These are phyloP conservation scores for Eptatretus burgeri DNA, from an alignment of 2,113 vertebrate genomes.

Conservation along the genomic window DNA sequence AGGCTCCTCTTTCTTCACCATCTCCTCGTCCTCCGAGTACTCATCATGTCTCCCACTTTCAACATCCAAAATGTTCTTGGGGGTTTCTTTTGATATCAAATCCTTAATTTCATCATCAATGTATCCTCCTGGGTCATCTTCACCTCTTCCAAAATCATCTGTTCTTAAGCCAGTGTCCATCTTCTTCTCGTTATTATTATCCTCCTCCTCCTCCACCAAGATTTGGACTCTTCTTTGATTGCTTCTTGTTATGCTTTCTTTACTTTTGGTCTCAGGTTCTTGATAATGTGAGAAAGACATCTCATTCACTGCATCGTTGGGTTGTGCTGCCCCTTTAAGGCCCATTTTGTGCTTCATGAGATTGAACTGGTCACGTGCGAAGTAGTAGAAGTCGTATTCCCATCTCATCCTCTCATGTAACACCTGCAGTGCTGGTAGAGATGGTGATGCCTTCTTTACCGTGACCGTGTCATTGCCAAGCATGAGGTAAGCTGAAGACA, in stretches of 20 bases:
- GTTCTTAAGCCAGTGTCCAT: background rate
- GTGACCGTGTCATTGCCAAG: constrained; percentile 88
- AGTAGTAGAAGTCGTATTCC: constrained; percentile 88
- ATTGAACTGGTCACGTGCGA: constrained; percentile 76
- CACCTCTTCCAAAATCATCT: background rate
- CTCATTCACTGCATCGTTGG: background rate
- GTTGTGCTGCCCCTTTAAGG: constrained; percentile 18
- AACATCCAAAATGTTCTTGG: too few relatives aligned
- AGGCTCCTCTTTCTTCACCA: background rate
- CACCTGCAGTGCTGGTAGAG: constrained; percentile 59
- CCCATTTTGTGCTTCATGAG: constrained; percentile 75
- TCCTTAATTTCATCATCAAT: background rate
- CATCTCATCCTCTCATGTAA: constrained; percentile 80
- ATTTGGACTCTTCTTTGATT: background rate
- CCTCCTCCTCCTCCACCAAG: background rate
- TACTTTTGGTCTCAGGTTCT: background rate
- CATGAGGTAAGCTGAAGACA: constrained; percentile 43
- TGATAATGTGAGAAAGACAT: background rate
- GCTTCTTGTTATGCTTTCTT: background rate
- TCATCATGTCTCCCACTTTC: too few relatives aligned
- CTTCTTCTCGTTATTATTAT: background rate
- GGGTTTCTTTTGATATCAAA: background rate
- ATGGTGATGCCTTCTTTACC: constrained; percentile 62
- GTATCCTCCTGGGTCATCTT: background rate
- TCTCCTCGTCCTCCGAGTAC: background rate